These are phyloP conservation scores for Coenonympha arcania DNA, from an alignment of 2,888 invertebrate genomes.

Conservation along the genomic window DNA sequence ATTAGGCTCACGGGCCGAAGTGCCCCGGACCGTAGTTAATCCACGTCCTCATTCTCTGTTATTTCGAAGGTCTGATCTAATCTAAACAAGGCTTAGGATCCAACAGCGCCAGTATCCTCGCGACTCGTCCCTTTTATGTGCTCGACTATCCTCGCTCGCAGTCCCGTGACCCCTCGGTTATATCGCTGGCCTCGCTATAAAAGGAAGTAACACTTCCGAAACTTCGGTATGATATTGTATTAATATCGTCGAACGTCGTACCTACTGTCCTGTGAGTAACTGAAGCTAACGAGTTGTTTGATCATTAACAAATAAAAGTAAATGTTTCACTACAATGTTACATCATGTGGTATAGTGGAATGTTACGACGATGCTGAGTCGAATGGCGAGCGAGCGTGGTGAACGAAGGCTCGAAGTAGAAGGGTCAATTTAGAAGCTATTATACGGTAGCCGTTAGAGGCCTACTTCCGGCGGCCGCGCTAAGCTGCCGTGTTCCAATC, in stretches of 20 bases:
- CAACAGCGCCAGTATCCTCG: slow-evolving; percentile 70
- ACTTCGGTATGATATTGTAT: slow-evolving; percentile 57
- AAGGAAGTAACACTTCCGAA: slow-evolving; percentile 65
- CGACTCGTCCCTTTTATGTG: slow-evolving; percentile 72
- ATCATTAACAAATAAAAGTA: background rate
- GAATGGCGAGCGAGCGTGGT: slow-evolving; percentile 32
- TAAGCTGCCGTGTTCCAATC: slow-evolving; percentile 68
- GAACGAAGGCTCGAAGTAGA: slow-evolving; percentile 43
- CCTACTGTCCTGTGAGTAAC: too few relatives aligned
- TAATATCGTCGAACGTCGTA: slow-evolving; percentile 32
- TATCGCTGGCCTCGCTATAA: slow-evolving; percentile 62
- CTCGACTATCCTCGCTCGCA: slow-evolving; percentile 62
- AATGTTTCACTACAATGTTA: slow-evolving; percentile 1
- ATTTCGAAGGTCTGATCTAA: slow-evolving; percentile 75
- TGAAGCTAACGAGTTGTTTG: background rate
- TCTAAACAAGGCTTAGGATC: slow-evolving; percentile 73
- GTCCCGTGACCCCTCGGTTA: slow-evolving; percentile 45
- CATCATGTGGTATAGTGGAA: slow-evolving; percentile 25
- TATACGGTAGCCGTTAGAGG: slow-evolving; percentile 69
- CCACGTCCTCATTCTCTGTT: slow-evolving; percentile 75
- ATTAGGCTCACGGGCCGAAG: slow-evolving; percentile 71
- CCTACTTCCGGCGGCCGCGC: slow-evolving; percentile 72
- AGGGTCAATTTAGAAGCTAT: slow-evolving; percentile 68
- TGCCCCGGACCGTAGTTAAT: slow-evolving; percentile 74
- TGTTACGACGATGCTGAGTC: slow-evolving; percentile 42